Percentiles rank a stretch among this genome's conserved stretches.
Evolutionary conservation across 2,797 vertebrate genomes (phyloP).

Genomic region (Cryptoprocta ferox): DNA sequence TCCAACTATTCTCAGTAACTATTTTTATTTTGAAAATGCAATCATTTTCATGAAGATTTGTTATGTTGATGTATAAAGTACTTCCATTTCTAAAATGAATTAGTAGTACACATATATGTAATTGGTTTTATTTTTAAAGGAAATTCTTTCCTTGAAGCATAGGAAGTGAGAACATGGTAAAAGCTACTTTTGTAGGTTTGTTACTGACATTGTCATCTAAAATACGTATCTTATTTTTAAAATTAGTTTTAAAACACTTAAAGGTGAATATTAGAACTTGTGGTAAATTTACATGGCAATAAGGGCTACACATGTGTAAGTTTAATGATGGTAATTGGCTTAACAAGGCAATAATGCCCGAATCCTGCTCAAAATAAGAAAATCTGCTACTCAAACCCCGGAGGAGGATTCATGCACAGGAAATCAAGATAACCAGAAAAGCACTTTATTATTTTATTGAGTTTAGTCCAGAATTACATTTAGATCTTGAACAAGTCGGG

Average conservation of each 20-base stretch:
- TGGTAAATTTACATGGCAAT: not conserved
- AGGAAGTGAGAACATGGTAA: not conserved
- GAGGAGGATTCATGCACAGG: not conserved
- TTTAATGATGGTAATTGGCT: constrained; percentile 12
- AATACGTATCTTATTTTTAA: not conserved
- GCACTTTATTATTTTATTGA: constrained; percentile 32
- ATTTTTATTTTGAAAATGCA: not conserved
- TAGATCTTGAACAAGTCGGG: constrained; percentile 34
- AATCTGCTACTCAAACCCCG: not conserved
- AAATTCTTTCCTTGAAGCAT: constrained; percentile 34
- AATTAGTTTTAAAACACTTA: constrained; percentile 43
- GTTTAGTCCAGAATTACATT: constrained; percentile 52
- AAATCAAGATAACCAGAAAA: constrained; percentile 34
- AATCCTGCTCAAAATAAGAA: constrained; percentile 38
- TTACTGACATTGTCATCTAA: not conserved
- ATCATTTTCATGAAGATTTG: not conserved
- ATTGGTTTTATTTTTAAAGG: constrained; percentile 50
- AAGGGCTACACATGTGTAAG: not conserved
- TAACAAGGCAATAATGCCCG: not conserved
- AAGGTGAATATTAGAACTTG: not conserved
- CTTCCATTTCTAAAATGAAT: not conserved
- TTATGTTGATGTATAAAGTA: not conserved
- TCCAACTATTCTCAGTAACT: not conserved
- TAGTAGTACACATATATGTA: not conserved
- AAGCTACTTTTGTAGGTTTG: not conserved